Evolutionary conservation across 2,888 invertebrate species (phyloP), one percentile per base, ranked within the genome.

Genomic region (Amiota minor): DNA sequence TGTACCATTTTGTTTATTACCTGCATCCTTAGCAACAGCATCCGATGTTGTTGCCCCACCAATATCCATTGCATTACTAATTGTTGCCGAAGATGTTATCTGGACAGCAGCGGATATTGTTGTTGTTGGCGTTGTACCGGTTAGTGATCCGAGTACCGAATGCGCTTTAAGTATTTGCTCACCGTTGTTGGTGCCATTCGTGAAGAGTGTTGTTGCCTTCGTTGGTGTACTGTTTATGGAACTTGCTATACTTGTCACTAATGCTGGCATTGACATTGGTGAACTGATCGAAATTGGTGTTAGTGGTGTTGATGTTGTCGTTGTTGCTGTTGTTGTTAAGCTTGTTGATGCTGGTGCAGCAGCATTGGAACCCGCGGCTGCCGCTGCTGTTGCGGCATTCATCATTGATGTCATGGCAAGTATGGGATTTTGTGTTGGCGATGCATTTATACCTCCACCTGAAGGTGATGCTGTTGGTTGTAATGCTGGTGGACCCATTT

Each of bases 401-500:
- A 87, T 88, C 87, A 89, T 86, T 12, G 89, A 86, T 1, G 90
- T 85, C 85, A 89, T 89, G 12, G 88, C 87, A 70, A 90, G 83
- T 88, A 92, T 80, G 87, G 92, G 75, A 90, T 90, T 87, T 89
- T 88, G 81, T 70, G 89, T 80, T 74, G 88, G 82, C 18, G 89
- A 83, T 45, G 89, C 80, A 18, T 65, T n/a, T 16, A 47, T 47
- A 35, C 46, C 20, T n/a, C 46, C 20, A 6, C 23, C 23, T 9
- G 23, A 16, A 53, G 67, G 50, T 68, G 72, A n/a, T 69, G 72
- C 49, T 78, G 77, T 65, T 80, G 80, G 9, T 73, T 77, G 12
- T 75, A 89, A 82, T 76, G 82, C 45, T 76, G 80, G 50, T 75
- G 80, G 70, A 84, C 83, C 49, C 84, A 84, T 69, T 4, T 81